Conservation (phyloP, 2,888 invertebrate genomes). For the Hyppa rectilinea region DNA sequence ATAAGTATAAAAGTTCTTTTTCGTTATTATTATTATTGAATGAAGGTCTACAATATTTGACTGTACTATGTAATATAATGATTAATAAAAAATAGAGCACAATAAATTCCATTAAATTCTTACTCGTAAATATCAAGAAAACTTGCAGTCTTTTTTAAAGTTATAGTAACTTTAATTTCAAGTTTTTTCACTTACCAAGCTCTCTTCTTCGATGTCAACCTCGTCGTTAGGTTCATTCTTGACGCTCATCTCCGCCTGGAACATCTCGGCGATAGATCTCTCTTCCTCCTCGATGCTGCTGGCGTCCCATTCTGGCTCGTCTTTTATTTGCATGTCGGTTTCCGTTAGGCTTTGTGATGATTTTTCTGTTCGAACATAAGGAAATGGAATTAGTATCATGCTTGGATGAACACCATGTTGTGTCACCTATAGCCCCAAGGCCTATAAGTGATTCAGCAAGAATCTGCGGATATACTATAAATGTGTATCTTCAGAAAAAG, state of each 20-base stretch:
- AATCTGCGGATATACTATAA: too few relatives aligned
- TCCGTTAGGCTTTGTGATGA: constrained; percentile 72
- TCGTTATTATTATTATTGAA: too few relatives aligned
- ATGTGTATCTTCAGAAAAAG: too few relatives aligned
- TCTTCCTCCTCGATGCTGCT: constrained; percentile 91
- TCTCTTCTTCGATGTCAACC: constrained; percentile 90
- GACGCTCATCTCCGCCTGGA: constrained; percentile 92
- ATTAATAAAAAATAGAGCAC: too few relatives aligned
- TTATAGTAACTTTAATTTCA: neutral
- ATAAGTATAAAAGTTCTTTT: too few relatives aligned
- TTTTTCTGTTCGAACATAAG: constrained; percentile 74
- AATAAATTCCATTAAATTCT: neutral
- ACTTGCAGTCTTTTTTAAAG: too few relatives aligned
- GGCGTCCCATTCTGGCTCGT: constrained; percentile 93
- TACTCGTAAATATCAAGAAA: neutral
- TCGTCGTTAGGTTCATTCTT: constrained; percentile 91
- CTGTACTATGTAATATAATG: too few relatives aligned
- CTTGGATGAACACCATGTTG: neutral
- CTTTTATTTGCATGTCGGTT: constrained; percentile 82
- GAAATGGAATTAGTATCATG: neutral
- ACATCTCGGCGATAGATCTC: constrained; percentile 92
- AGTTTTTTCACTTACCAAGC: constrained; percentile 77
- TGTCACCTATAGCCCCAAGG: neutral
- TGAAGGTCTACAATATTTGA: too few relatives aligned
- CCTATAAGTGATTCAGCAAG: neutral